These are phyloP conservation scores for Marronus borbonicus DNA, from an alignment of 2,888 invertebrate genomes.

Conservation along the genomic window DNA sequence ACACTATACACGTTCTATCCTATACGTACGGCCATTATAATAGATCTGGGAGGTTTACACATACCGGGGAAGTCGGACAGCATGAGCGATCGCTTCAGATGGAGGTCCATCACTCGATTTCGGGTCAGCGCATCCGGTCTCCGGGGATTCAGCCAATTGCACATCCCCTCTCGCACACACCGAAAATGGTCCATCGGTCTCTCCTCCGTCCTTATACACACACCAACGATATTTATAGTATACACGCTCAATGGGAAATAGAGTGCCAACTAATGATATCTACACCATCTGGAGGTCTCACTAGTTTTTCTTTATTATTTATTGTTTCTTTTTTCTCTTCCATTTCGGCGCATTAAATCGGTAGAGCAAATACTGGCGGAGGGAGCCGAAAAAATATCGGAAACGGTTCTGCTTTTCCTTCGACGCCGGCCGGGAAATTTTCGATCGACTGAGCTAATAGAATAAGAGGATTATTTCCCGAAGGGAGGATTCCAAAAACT, in stretches of 20 bases:
- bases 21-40: conserved; percentile 48
- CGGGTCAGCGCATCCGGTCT: conserved; percentile 58
- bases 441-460: not conserved
- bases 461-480: not conserved
- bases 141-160: conserved; percentile 57
- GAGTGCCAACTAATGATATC: conserved; percentile 45
- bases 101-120: conserved; percentile 62
- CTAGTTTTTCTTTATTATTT: conserved; percentile 45
- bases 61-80: conserved; percentile 60
- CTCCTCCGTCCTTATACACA: conserved; percentile 14
- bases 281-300: conserved; percentile 37
- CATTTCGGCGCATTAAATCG: conserved; percentile 39
- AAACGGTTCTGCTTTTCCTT: not conserved
- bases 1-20: conserved; percentile 23
- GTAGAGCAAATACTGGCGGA: not conserved
- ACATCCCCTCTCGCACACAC: conserved; percentile 42
- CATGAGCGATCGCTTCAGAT: conserved; percentile 63
- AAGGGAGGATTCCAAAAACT: not conserved
- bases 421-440: not conserved
- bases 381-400: not conserved
- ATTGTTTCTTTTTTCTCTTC: conserved; percentile 24
- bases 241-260: conserved; percentile 42
- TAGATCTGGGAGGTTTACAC: conserved; percentile 54
- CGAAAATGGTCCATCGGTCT: conserved; percentile 43
- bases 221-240: conserved; percentile 43